These are phyloP conservation scores for Meriones psammophilus DNA, from an alignment of 2,797 vertebrate genomes.

Conservation along the genomic window DNA sequence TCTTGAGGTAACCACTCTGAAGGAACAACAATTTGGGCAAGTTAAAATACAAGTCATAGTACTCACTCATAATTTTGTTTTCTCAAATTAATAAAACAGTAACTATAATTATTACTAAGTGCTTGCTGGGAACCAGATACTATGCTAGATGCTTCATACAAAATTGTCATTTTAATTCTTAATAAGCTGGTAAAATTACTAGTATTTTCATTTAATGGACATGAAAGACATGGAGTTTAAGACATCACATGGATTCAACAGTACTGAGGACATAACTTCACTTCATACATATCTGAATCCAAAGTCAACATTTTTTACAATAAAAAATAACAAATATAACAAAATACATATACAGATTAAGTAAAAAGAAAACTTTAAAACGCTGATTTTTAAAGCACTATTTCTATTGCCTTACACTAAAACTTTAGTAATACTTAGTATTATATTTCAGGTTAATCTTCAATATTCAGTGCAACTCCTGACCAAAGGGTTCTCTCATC, in stretches of 20 bases:
- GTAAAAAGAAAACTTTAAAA: neutral
- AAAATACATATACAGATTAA: neutral
- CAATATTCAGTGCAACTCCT: conserved; percentile 33
- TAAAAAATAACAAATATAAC: conserved; percentile 13
- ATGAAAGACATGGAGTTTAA: neutral
- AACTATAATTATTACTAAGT: conserved; percentile 42
- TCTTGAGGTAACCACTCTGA: conserved; percentile 17
- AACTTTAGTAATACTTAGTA: conserved; percentile 51
- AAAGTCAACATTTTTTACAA: conserved; percentile 41
- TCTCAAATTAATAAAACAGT: conserved; percentile 54
- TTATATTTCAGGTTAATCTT: conserved; percentile 59
- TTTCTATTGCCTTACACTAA: conserved; percentile 45
- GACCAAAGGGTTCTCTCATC: conserved; percentile 66
- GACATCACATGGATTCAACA: conserved; percentile 16
- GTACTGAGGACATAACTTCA: conserved; percentile 55
- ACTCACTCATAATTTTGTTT: conserved; percentile 45
- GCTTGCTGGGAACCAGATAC: neutral
- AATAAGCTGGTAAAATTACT: neutral
- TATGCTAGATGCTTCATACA: neutral
- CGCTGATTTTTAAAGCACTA: neutral
- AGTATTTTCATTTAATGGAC: conserved; percentile 58
- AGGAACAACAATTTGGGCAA: neutral
- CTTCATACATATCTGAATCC: conserved; percentile 41
- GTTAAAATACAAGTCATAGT: conserved; percentile 11
- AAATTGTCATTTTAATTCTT: conserved; percentile 58